Evolutionary conservation across 53 echinoderm and acorn worm genomes (phyloP).

Genomic region (Henricia sp.): DNA sequence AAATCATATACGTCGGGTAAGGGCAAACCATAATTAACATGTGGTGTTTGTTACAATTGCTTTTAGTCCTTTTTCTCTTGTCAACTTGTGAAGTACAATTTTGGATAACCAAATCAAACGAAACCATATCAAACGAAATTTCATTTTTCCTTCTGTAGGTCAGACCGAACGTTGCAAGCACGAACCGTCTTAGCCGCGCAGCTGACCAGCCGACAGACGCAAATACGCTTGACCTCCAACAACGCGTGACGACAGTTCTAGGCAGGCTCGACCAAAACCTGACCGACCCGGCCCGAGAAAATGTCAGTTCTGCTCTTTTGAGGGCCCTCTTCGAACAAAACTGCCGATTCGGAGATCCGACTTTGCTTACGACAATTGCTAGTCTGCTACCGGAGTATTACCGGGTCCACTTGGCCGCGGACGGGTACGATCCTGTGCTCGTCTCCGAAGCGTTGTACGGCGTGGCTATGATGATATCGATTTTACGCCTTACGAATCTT

Average conservation of each 20-base stretch:
- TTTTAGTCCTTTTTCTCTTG: too few relatives aligned
- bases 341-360: background rate
- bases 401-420: background rate
- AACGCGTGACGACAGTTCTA: slow-evolving; percentile 12
- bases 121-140: too few relatives aligned
- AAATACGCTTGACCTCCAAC: background rate
- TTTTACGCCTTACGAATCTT: slow-evolving; percentile 67
- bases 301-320: background rate
- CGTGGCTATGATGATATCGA: slow-evolving; percentile 70
- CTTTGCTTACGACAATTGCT: background rate
- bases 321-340: background rate
- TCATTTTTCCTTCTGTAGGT: too few relatives aligned
- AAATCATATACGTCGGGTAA: too few relatives aligned
- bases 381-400: background rate
- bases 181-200: background rate
- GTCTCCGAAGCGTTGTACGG: slow-evolving; percentile 70
- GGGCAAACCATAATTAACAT: too few relatives aligned
- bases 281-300: background rate
- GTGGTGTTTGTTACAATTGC: too few relatives aligned
- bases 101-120: too few relatives aligned
- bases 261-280: slow-evolving; percentile 1
- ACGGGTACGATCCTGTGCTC: slow-evolving; percentile 53
- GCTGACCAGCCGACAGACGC: background rate
- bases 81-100: too few relatives aligned
- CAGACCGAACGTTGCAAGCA: too few relatives aligned